These are phyloP conservation scores for Ctenodactylus gundi DNA, from an alignment of 2,113 vertebrate genomes.

Conservation along the genomic window DNA sequence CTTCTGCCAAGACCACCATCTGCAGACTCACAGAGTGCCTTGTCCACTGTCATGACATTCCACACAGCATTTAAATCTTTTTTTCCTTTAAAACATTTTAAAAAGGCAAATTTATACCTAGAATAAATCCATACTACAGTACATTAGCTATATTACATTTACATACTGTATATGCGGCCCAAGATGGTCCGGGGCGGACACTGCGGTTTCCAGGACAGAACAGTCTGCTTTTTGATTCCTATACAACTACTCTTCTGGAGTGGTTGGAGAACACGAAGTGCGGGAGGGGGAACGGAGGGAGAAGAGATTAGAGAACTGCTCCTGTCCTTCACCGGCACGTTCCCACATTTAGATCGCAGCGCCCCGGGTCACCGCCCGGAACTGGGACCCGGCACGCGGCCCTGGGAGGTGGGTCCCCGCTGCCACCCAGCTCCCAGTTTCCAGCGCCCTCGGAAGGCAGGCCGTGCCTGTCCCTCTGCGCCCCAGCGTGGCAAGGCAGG, in stretches of 20 bases:
- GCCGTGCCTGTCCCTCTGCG: neutral
- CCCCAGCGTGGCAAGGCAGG: fast-evolving
- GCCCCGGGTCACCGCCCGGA: neutral
- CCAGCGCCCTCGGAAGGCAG: fast-evolving
- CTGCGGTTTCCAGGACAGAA: neutral
- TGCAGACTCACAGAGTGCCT: neutral
- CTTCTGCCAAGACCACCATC: neutral
- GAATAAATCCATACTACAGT: too few species aligned
- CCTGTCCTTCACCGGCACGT: fast-evolving
- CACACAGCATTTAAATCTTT: neutral
- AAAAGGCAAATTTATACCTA: too few species aligned
- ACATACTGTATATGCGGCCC: too few species aligned
- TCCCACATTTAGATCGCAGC: neutral
- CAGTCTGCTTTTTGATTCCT: neutral
- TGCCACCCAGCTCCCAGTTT: too few species aligned
- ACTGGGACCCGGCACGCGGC: fast-evolving
- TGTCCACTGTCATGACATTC: neutral
- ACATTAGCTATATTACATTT: too few species aligned
- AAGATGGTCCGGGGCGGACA: neutral
- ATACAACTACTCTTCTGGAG: neutral
- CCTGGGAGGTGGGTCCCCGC: neutral
- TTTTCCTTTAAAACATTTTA: too few species aligned
- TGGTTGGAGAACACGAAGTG: neutral
- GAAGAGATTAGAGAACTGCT: neutral
- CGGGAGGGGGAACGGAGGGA: neutral